Base-by-base conservation (phyloP, 23 tunicate species). In the Halocynthia roretzi region DNA sequence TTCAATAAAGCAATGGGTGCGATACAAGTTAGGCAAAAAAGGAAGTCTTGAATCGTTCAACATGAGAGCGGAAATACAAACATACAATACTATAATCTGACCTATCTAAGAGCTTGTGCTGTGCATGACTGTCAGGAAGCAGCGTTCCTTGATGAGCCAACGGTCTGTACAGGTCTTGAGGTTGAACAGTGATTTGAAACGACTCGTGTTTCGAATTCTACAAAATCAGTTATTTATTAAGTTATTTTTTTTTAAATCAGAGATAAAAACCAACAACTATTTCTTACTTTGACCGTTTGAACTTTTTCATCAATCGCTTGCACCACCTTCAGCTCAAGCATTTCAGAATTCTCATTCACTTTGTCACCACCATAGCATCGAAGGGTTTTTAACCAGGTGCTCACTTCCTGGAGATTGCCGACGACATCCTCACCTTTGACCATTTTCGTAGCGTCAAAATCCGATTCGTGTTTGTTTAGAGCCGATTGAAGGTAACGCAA, bases 51-150 rank as follows among this genome's bases (percentile, higher is more conserved):
- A 68, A 15, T 12, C 20, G 31, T 12, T 68, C 72, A 15, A 15
- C 14, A 15, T 20, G 72, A 15, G 18, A 40, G 49, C 49, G 5
- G 14, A 49, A 68, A 68, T 68, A 68, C 18, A 15, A 49, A 40
- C 5, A 68, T 68, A 20, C 5, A 31, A 31, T 31, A 31, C 44
- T 31, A 31, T 31, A 31, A 17, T 21, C n/a, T 19, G 21, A 91
- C 98, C 98, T 82, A 85, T 92, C 98, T 57, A 92, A 53, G 17
- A 81, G 55, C 49, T 74, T 83, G 55, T 92, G 87, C 18, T 62
- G 69, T 9, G 98, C 87, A 19, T 68, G 57, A 55, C 70, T 92
- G 79, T 92, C 98, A 19, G 98, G 92, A 14, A 82, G 71, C 62
- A 92, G 78, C 7, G 82, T 78, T 21, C 98, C 92, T 80, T 92